Conservation (phyloP, 2,888 invertebrate species). For the Polydrusus cervinus region DNA sequence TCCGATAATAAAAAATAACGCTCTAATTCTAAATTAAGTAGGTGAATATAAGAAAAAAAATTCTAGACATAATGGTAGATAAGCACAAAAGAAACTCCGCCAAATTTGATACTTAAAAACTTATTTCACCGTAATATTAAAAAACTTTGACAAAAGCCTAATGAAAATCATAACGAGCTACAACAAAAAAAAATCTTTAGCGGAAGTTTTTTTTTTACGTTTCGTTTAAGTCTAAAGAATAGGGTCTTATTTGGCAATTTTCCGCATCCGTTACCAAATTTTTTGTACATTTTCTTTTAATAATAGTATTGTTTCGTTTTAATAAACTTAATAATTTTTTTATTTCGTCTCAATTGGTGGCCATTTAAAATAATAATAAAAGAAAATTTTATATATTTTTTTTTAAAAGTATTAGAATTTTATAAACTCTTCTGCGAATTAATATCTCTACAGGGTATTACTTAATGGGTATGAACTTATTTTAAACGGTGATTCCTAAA, state of each 20-base stretch:
- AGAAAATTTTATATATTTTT: too few species aligned
- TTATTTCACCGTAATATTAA: not conserved
- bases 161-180: not conserved
- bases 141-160: slow-evolving; percentile 21
- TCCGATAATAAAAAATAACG: not conserved
- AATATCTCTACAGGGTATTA: too few species aligned
- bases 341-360: too few species aligned
- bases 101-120: not conserved
- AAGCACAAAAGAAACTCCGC: not conserved
- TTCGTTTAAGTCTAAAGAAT: slow-evolving; percentile 1
- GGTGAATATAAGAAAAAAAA: not conserved
- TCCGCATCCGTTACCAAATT: not conserved
- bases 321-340: not conserved
- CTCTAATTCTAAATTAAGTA: too few species aligned
- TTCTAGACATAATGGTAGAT: not conserved
- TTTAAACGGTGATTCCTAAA: too few species aligned
- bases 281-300: not conserved
- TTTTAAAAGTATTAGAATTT: too few species aligned
- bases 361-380: too few species aligned
- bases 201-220: not conserved
- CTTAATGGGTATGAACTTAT: too few species aligned
- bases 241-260: not conserved
- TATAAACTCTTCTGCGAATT: too few species aligned
- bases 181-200: not conserved
- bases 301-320: not conserved